A percentile compares a stretch with the other conserved stretches of the same genome.
These are phyloP conservation scores for Struthio camelus DNA, from an alignment of 2,113 vertebrate genomes.

Conservation along the genomic window DNA sequence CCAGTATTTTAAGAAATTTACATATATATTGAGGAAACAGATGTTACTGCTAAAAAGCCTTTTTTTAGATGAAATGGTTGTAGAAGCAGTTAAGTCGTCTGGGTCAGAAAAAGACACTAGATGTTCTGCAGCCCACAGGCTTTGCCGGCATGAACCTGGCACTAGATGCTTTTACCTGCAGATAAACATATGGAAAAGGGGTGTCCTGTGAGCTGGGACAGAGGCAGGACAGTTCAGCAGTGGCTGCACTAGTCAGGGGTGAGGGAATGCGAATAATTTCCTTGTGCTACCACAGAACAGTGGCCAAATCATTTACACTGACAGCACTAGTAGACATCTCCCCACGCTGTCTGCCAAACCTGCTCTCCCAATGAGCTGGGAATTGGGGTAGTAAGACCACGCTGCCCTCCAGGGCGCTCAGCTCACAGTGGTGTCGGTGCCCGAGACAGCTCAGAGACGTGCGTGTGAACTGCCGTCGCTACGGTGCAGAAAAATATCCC, in stretches of 20 bases:
- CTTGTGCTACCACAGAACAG: not conserved
- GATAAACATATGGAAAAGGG: not conserved
- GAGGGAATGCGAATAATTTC: not conserved
- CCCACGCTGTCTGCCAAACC: rapidly evolving
- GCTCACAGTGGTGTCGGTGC: not conserved
- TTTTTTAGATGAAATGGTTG: not conserved
- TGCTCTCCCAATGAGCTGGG: not conserved
- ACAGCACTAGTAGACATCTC: not conserved
- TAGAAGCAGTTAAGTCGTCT: not conserved
- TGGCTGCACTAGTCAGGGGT: too few relatives aligned
- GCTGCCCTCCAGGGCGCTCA: rapidly evolving
- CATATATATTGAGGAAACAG: not conserved
- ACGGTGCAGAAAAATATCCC: rapidly evolving
- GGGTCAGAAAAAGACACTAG: not conserved
- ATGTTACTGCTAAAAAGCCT: not conserved
- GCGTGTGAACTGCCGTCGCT: rapidly evolving
- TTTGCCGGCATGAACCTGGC: not conserved
- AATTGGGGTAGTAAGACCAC: rapidly evolving
- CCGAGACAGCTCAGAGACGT: rapidly evolving
- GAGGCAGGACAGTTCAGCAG: not conserved
- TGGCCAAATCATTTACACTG: not conserved
- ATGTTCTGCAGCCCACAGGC: not conserved
- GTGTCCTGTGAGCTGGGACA: not conserved
- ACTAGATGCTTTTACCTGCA: not conserved
- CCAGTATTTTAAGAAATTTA: not conserved